Base-by-base conservation (phyloP, 2,888 invertebrate species). In the Phytoseiulus persimilis region DNA sequence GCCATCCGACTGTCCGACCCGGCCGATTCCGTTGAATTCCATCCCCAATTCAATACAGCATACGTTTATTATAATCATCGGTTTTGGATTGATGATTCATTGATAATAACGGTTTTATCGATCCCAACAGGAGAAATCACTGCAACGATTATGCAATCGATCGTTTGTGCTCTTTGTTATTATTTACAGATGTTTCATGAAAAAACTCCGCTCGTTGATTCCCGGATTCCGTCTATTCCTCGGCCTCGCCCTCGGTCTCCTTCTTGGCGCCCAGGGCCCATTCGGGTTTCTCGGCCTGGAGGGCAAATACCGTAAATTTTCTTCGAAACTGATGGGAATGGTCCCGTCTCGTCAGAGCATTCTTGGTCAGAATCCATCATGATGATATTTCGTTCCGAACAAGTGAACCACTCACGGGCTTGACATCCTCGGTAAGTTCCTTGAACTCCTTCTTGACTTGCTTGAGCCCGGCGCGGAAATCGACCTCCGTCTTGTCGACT, bases 391-490 rank as follows among this genome's bases (percentile, higher is more conserved):
- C 65, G 32, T 28, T 90, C 32, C 18, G 83, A 6, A 65, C 11
- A 2, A 65, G 28, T 2, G 18, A 65, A 89, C 9, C 32, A 89
- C 83, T 90, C 95, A 97, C 97, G 96, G 97, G 96, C 94, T 97
- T 97, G 94, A 97, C 97, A 94, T 97, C 97, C 93, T 98, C 98
- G 94, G 98, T 98, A 93, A 98, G 95, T 94, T 97, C 97, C 33
- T 87, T 87, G 87, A 87, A 87, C 95, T 97, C 98, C 94, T 99
- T 98, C 95, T 98, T 98, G 92, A 98, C 98, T 93, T 97, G 97
- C 95, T 99, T 99, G 93, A 99, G 96, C 94, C 98, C 98, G 94
- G 97, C 97, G 94, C 99, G 96, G 97, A 99, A 98, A 95, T 98
- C 98, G 94, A 97, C 97, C 94, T 97, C 96, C 92, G 97, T 97